Conservation (phyloP, 1,140 invertebrate genomes). For the Lucilia sericata region DNA sequence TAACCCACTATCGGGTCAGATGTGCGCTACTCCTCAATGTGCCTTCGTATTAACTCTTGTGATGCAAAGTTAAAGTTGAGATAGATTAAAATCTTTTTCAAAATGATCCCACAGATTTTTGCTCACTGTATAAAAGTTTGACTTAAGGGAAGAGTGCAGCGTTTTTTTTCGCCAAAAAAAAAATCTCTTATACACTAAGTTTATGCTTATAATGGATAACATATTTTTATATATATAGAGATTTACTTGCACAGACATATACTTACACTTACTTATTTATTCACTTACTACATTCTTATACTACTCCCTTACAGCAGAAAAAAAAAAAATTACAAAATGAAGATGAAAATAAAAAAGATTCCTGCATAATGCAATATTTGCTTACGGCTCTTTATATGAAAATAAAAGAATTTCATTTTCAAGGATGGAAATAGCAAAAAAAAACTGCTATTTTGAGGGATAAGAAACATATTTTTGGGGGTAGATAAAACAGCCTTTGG, state of each 20-base stretch:
- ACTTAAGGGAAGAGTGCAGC: too few species aligned
- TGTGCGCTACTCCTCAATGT: too few species aligned
- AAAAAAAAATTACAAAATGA: background rate
- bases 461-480: constrained; percentile 11
- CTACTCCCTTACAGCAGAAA: background rate
- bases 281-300: constrained; percentile 3
- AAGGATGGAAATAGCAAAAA: background rate
- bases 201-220: constrained; percentile 43
- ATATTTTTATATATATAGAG: constrained; percentile 5
- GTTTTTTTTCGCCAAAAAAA: background rate
- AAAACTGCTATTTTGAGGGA: background rate
- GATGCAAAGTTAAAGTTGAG: too few species aligned
- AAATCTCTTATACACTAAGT: constrained; percentile 24
- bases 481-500: background rate
- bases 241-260: background rate
- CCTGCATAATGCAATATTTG: constrained; percentile 38
- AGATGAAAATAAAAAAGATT: background rate
- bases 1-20: too few species aligned
- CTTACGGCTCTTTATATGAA: constrained; percentile 27
- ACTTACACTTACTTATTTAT: background rate
- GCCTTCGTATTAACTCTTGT: too few species aligned
- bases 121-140: too few species aligned
- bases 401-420: constrained; percentile 22
- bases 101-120: too few species aligned
- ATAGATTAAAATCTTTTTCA: too few species aligned